Conservation (phyloP, 2,888 invertebrate species). For the Rhopalosiphum nymphaeae region DNA sequence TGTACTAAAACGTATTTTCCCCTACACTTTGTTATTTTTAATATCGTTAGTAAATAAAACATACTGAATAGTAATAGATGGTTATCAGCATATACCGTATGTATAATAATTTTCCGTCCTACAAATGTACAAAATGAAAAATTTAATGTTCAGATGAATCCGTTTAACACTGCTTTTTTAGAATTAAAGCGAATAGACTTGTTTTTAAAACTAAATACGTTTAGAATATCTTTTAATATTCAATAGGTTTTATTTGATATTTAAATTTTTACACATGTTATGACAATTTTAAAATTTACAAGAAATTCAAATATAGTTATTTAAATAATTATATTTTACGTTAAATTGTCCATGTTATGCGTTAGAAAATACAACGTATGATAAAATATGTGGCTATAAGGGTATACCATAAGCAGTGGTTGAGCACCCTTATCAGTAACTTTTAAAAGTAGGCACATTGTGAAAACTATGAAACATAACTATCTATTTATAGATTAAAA, state of each 20-base stretch:
- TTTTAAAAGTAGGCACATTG: too few species aligned
- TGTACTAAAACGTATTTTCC: neutral
- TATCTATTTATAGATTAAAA: too few species aligned
- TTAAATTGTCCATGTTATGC: neutral
- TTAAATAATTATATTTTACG: neutral
- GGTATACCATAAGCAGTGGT: too few species aligned
- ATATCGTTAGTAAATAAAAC: neutral
- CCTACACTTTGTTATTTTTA: neutral
- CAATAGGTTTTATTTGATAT: neutral
- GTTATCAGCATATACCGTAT: neutral
- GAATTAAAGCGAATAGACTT: neutral
- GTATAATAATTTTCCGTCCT: neutral
- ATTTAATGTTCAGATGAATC: neutral
- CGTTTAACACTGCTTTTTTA: neutral
- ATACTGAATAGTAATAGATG: neutral
- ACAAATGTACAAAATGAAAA: neutral
- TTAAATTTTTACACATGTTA: neutral
- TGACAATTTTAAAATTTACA: neutral
- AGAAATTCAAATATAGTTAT: neutral
- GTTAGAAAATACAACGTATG: neutral
- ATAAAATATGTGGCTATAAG: neutral
- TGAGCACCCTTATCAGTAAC: too few species aligned
- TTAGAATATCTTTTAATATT: too few species aligned
- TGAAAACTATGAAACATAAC: too few species aligned
- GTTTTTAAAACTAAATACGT: too few species aligned